Conservation (phyloP, 92 coral and sea anemone species). For the Micromussa lordhowensis region DNA sequence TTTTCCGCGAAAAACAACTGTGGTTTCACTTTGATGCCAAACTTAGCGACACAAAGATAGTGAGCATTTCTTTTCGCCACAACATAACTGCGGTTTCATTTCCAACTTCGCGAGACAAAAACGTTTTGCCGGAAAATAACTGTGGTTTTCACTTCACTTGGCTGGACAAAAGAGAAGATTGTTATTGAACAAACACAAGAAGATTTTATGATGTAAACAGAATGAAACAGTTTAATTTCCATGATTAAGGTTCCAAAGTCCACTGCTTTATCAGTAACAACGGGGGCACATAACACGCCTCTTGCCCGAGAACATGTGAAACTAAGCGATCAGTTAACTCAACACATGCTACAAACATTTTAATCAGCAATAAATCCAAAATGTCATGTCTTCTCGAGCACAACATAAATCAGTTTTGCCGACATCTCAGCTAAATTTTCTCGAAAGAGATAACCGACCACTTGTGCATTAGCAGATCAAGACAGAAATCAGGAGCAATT, state of each 20-base stretch:
- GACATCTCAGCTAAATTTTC: not conserved
- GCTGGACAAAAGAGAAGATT: not conserved
- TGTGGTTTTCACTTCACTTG: not conserved
- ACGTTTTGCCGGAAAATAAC: not conserved
- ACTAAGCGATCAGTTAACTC: not conserved
- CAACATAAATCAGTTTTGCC: not conserved
- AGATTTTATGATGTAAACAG: not conserved
- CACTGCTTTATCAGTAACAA: not conserved
- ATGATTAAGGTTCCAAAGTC: not conserved
- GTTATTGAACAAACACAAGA: not conserved
- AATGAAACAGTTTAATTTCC: not conserved
- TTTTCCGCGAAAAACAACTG: constrained; percentile 10
- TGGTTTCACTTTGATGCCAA: not conserved
- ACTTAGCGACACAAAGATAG: constrained; percentile 3
- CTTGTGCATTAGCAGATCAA: not conserved
- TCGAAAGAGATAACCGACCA: not conserved
- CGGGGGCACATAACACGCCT: not conserved
- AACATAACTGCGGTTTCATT: constrained; percentile 5
- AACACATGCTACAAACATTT: not conserved
- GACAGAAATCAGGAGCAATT: not conserved
- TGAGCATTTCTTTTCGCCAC: constrained; percentile 1
- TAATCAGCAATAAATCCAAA: not conserved
- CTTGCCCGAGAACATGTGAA: not conserved
- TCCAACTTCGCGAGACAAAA: not conserved
- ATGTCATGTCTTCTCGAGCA: not conserved